Evolutionary conservation across 2,888 invertebrate genomes (phyloP), one percentile per base, ranked within the genome.

Genomic region (Pandemis corylana): DNA sequence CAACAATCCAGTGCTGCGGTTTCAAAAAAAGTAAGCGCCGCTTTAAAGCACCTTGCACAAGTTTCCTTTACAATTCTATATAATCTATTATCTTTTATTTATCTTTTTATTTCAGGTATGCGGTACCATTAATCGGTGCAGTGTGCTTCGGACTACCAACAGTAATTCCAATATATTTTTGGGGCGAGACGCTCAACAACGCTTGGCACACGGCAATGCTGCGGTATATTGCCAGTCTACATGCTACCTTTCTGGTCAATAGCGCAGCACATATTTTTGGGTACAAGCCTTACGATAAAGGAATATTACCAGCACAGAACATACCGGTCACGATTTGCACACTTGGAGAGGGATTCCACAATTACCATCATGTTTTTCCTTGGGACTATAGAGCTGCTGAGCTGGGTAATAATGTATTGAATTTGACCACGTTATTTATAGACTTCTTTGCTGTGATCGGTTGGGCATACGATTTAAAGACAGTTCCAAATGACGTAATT

Each of bases 161-260:
- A 2, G 44, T 93, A 0, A 84, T 95, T 7, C 96, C 96, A 0
- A 90, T 95, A 79, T 95, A 93, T 79, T 87, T 91, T 76, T 96
- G 96, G 95, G 94, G 92, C 0, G 96, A 96, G 84, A 89, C 81
- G 2, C 83, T 88, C 36, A 80, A 67, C 72, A 87, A 87, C 77
- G 82, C 91, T 2, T 92, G 89, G 89, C 85, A 89, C 76, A 80
- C 90, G 0, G 80, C 83, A 5, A 36, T 36, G 28, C 28, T 36
- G 28, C 28, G 28, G 28, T 36, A 36, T 36, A 36, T 36, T 36
- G 28, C 92, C 74, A 93, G 92, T n/a, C 90, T 96, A n/a, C 95
- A 96, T 85, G 68, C 93, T 76, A 96, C 96, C 0, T 96, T 96
- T 94, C 86, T 95, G n/a, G 95, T 96, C 2, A 96, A 96, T 88